Evolutionary conservation across 1,140 invertebrate species (phyloP).

Genomic region (Neodiprion pinetum): DNA sequence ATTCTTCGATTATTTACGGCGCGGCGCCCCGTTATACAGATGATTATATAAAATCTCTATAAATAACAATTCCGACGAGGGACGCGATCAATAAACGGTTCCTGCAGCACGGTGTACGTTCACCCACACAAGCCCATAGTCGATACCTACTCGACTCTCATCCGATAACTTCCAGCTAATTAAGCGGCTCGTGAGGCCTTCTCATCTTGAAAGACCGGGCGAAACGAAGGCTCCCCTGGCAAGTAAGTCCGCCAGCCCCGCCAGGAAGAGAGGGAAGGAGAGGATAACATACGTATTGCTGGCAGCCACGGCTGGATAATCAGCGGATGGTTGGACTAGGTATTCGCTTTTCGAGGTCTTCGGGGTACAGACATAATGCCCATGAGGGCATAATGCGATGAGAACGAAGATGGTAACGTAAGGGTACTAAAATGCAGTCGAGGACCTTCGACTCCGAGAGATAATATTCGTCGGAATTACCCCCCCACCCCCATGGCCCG

Average conservation of each 20-base stretch:
- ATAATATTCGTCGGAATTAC: background rate
- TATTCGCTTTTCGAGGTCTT: too few relatives aligned
- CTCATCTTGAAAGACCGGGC: background rate
- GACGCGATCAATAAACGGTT: too few relatives aligned
- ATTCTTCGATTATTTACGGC: too few relatives aligned
- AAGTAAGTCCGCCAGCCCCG: background rate
- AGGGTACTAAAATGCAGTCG: background rate
- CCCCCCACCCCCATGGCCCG: background rate
- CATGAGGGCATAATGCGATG: too few relatives aligned
- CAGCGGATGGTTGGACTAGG: too few relatives aligned
- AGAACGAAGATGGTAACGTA: background rate
- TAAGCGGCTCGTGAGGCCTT: constrained; percentile 3
- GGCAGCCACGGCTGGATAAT: too few relatives aligned
- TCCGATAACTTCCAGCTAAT: constrained; percentile 7
- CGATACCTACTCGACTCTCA: background rate
- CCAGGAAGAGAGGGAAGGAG: background rate
- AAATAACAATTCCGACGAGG: too few relatives aligned
- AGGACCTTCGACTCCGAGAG: background rate
- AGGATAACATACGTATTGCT: background rate
- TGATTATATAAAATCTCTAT: background rate
- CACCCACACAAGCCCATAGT: background rate
- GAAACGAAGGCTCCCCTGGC: background rate
- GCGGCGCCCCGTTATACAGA: background rate
- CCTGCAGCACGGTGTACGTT: too few relatives aligned
- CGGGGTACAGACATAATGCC: too few relatives aligned